Evolutionary conservation across 1,140 invertebrate genomes (phyloP), one percentile per base, ranked within the genome.

Genomic region (Drosophila pachea): DNA sequence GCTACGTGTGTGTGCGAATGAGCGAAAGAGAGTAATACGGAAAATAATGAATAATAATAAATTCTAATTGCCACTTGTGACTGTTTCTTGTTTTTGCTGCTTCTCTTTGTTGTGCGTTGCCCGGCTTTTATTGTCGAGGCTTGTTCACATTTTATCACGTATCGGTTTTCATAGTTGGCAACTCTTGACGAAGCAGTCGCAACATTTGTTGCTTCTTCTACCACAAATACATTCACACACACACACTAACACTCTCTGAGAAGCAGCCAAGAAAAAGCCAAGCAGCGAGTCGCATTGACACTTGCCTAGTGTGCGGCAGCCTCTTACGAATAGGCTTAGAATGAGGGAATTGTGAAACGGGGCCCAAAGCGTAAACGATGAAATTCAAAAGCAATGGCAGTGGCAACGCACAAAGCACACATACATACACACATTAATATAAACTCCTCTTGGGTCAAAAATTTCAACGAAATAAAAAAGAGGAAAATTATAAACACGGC

Each of bases 1-100:
- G 22, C 33, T 54, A n/a, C 14, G 47, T 52, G 12, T 35, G 36
- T 42, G 36, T 11, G n/a, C 50, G 70, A 59, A 66, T 69, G 61
- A 47, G 67, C 62, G 32, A 33, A 61, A 33, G 48, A 14, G 55
- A 12, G 54, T 75, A 76, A 78, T 78, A 73, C 64, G 68, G 45
- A 52, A 70, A 66, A 79, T 83, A 79, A 84, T 83, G 81, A 84
- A 83, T 84, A 79, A 83, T 79, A 86, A 83, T 83, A 72, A 84
- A 84, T 83, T 83, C 69, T 83, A 83, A 83, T 83, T 83, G 79
- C 73, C 73, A 79, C 58, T 76, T 67, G 53, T 36, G 31, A 47
- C 11, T 33, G 29, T 14, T 5, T 60, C 16, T 54, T 33, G 49
- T 33, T 36, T 11, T 38, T 59, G 11, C 6, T 36, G 33, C 11